phyloP scores from a whole-genome alignment of 2,888 invertebrate species.

The Laspeyria flexula region DNA sequence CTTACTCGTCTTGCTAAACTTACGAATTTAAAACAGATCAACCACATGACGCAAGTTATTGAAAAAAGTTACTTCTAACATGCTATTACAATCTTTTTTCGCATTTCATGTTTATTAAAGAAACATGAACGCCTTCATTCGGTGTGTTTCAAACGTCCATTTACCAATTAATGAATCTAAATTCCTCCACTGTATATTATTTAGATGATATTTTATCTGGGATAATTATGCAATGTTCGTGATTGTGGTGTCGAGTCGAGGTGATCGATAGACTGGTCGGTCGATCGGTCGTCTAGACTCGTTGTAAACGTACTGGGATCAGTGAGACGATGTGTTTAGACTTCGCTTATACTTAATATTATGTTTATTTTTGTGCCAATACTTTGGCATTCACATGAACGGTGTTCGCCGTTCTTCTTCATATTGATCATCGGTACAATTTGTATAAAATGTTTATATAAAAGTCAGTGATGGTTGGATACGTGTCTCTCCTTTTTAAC shows the following conservation, averaged over 20 bases:
- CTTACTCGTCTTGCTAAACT: too few relatives aligned
- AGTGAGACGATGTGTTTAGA: conserved; percentile 54
- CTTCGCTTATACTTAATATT: conserved; percentile 31
- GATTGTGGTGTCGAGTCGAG: conserved; percentile 37
- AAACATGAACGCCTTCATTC: conserved; percentile 35
- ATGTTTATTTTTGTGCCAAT: conserved; percentile 31
- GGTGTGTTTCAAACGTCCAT: conserved; percentile 72
- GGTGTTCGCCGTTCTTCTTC: not conserved
- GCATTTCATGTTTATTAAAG: too few relatives aligned
- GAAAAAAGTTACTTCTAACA: too few relatives aligned
- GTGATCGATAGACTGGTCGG: conserved; percentile 13
- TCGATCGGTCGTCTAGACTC: conserved; percentile 12
- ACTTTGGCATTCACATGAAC: not conserved
- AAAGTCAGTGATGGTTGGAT: too few relatives aligned
- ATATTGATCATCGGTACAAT: not conserved
- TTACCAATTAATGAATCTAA: conserved; percentile 68
- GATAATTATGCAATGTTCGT: conserved; percentile 64
- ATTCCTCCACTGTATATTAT: conserved; percentile 83
- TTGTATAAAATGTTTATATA: not conserved
- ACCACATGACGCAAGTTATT: too few relatives aligned
- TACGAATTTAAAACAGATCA: too few relatives aligned
- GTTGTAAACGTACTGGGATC: conserved; percentile 39
- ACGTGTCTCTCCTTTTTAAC: too few relatives aligned
- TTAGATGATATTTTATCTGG: conserved; percentile 65
- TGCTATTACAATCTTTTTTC: too few relatives aligned